Percentiles rank a stretch among this genome's conserved stretches.
These are phyloP conservation scores for Montifringilla adamsi DNA, from an alignment of 2,113 vertebrate species.

Conservation along the genomic window DNA sequence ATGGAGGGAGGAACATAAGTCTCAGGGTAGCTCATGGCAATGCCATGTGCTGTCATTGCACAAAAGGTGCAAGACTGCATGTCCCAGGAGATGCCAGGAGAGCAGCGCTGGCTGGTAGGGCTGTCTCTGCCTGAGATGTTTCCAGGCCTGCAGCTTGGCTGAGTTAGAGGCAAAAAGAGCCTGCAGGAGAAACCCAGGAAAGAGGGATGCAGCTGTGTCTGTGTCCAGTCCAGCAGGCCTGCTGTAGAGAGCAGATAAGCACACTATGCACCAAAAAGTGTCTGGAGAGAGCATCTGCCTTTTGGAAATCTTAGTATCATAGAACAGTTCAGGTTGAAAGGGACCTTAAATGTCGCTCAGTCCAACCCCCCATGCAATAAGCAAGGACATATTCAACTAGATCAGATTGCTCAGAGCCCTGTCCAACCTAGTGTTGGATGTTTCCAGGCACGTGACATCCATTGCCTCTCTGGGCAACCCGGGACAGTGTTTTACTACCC, in stretches of 20 bases:
- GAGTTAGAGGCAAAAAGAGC: background rate
- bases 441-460: background rate
- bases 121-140: background rate
- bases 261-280: background rate
- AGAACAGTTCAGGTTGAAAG: background rate
- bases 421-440: background rate
- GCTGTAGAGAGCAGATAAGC: background rate
- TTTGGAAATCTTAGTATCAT: background rate
- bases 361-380: background rate
- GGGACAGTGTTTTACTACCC: background rate
- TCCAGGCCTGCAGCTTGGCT: background rate
- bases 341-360: background rate
- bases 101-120: fast-evolving
- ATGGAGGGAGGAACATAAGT: background rate
- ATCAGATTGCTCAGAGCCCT: background rate
- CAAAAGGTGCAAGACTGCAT: background rate
- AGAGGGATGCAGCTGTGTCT: background rate
- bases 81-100: background rate
- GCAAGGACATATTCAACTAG: background rate
- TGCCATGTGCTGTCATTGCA: background rate
- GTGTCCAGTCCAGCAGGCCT: background rate
- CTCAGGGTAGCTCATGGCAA: background rate
- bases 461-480: background rate
- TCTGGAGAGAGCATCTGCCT: background rate
- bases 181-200: background rate